A percentile compares a stretch with the other conserved stretches of the same genome.
Conservation (phyloP, 30 jellyfish, hydroid and myxozoan species). For the Aurelia aurita complex sp. Pacific region DNA sequence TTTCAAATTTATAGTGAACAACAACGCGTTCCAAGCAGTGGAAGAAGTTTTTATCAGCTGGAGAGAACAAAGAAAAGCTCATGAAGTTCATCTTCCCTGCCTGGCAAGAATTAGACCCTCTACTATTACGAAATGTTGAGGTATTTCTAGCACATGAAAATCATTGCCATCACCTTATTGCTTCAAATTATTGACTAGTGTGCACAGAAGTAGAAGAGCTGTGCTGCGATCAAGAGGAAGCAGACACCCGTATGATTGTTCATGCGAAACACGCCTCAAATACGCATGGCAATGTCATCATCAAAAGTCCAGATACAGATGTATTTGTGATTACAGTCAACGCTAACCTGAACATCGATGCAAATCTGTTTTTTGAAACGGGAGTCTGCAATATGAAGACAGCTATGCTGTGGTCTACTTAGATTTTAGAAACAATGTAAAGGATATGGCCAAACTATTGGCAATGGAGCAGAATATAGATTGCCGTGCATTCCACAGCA, state of each 20-base stretch:
- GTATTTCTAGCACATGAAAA: conserved; percentile 50
- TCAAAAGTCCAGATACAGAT: conserved; percentile 77
- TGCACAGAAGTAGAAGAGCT: conserved; percentile 46
- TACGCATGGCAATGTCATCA: conserved; percentile 45
- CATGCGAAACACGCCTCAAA: conserved; percentile 76
- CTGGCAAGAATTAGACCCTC: conserved; percentile 44
- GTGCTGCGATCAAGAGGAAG: conserved; percentile 78
- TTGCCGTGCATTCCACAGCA: too few relatives aligned
- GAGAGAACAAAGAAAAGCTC: conserved; percentile 68
- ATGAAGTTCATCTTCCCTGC: conserved; percentile 28
- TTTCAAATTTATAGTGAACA: conserved; percentile 44
- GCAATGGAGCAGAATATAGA: too few relatives aligned
- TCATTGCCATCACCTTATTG: conserved; percentile 34
- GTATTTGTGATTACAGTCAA: conserved; percentile 60
- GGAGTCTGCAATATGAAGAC: conserved; percentile 30
- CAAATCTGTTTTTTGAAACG: conserved; percentile 51
- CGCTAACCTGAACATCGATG: not conserved
- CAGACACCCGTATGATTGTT: conserved; percentile 64
- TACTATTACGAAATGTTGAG: conserved; percentile 24
- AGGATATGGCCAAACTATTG: too few relatives aligned
- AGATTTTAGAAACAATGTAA: too few relatives aligned
- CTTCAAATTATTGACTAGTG: conserved; percentile 24
- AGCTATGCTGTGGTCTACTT: too few relatives aligned
- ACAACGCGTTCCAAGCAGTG: conserved; percentile 52
- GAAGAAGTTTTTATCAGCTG: conserved; percentile 67